Base-by-base conservation (phyloP, 2,113 vertebrate genomes). In the Pseudopodoces humilis region DNA sequence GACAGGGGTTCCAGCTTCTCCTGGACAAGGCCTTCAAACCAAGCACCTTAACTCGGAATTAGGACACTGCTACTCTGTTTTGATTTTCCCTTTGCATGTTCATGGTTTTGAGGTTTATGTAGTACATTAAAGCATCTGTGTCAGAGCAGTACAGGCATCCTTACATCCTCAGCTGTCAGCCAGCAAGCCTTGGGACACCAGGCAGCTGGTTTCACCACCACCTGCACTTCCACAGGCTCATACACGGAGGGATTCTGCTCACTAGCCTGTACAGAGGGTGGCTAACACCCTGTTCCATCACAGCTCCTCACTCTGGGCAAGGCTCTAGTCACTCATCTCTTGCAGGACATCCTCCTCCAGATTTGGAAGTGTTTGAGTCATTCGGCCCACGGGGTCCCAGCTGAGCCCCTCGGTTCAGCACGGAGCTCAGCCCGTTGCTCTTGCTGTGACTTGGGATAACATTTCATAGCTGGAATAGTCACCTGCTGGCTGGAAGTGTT, bases 401-500 rank as follows among this genome's bases (percentile, higher is more conserved):
- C 35, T 37, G 68, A 86, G 46, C 19, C 53, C 13, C 30, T 43
- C 49, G 24, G 5, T 55, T 27, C 22, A 77, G 46, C 22, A 47
- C 1, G 0, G 2, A 87, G 30, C 28, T 68, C 39, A 35, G 67
- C 13, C 41, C 2, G 0, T 8, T 43, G 71, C 43, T 69, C 72
- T 76, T 1, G 0, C 70, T 67, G 41, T 11, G 21, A 28, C 44
- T 82, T 56, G 9, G 49, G 65, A 85, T 52, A 37, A 69, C 22
- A 27, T 27, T 62, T 17, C 23, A 2, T 4, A 52, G n/a, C 35
- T 76, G 39, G 12, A 39, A 3, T 23, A 39, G 39, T 50, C 9
- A n/a, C 27, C 30, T 28, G 33, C 81, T 78, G 43, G 65, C 56
- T 67, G 9, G 3, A 18, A 49, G 28, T 0, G 0, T 30, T 60